Percentiles rank a stretch among this genome's conserved stretches.
Evolutionary conservation across 1,140 invertebrate genomes (phyloP).

Genomic region (Pseudomyrmex dendroicus): DNA sequence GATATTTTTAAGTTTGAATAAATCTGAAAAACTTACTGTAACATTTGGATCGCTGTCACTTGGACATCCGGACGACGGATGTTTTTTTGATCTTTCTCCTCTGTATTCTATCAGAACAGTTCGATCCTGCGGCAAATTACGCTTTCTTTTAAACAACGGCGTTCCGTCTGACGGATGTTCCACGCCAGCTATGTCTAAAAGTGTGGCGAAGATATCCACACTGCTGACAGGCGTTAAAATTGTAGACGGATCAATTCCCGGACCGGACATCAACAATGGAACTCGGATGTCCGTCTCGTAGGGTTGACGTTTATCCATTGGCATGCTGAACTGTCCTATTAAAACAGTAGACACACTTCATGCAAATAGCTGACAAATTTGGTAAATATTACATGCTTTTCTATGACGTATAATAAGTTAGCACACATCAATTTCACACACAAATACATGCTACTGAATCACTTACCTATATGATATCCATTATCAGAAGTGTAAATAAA

Average conservation of each 20-base stretch:
- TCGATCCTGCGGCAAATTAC: constrained; percentile 78
- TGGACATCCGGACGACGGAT: constrained; percentile 86
- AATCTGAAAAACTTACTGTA: constrained; percentile 82
- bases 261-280: constrained; percentile 92
- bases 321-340: constrained; percentile 93
- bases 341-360: neutral
- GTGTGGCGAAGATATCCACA: constrained; percentile 93
- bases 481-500: constrained; percentile 95
- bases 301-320: constrained; percentile 94
- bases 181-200: constrained; percentile 89
- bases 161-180: constrained; percentile 82
- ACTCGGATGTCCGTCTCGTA: constrained; percentile 95
- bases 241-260: constrained; percentile 86
- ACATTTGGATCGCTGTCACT: constrained; percentile 86
- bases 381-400: neutral
- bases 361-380: neutral
- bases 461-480: constrained; percentile 93
- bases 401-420: too few species aligned
- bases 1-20: neutral
- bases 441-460: neutral
- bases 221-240: constrained; percentile 88
- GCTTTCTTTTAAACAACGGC: constrained; percentile 73
- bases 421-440: neutral
- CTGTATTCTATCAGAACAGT: constrained; percentile 91
- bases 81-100: constrained; percentile 88